Evolutionary conservation across 1,140 invertebrate species (phyloP), one percentile per base, ranked within the genome.

Genomic region (Steinernema khuongi): DNA sequence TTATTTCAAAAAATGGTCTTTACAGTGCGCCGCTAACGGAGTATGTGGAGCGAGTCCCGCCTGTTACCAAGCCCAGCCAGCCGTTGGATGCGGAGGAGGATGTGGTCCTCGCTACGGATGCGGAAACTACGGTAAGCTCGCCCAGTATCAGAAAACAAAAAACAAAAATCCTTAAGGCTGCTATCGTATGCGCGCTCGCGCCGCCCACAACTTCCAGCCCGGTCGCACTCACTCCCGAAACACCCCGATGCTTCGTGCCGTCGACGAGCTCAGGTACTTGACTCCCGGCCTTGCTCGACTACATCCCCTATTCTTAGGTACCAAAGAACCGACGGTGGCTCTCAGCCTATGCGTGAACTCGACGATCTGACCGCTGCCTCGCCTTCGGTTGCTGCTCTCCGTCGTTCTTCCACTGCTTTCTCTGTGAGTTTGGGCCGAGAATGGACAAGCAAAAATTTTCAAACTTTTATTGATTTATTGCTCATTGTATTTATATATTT

Each of bases 21-120:
- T 77, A 71, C 36, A 76, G 76, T 77, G 74, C 60, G 74, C 76
- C 33, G 75, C 74, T 14, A 76, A 74, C 41, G 76, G 73, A 17
- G 70, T 77, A 2, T 77, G 76, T 68, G 73, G 76, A 1, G 74
- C 74, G 19, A 60, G 60, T 31, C 44, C 68, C 1, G 17, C 26
- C n/a, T 73, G 71, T 29, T 36, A 31, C 7, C 67, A 41, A 7
- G 43, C 68, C 22, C 43, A 36, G 0, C 71, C 74, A 44, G 32
- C 75, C 0, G 31, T 19, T 31, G 30, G 68, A 31, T 30, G 68
- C 7, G 71, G 74, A 22, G 71, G 74, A 22, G 66, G 76, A 41
- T 77, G 67, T 36, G 67, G 50, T 0, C 67, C 69, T 44, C 70
- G 67, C 32, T 77, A 77, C 22, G 68, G 67, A 32, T 77, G 75